Evolutionary conservation across 2,888 invertebrate genomes (phyloP).

Genomic region (Actias luna): DNA sequence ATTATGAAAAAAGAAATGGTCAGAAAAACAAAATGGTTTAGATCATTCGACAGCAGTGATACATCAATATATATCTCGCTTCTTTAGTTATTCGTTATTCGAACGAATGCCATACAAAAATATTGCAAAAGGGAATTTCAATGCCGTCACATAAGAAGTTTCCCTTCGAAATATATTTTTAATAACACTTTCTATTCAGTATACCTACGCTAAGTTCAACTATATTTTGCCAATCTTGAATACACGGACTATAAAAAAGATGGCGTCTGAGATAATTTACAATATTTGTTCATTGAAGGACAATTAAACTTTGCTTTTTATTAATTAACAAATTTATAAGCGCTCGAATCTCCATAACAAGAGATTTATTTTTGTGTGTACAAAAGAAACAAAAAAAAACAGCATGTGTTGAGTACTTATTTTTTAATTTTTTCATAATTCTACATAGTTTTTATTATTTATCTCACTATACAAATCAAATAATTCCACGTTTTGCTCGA

Average conservation of each 20-base stretch:
- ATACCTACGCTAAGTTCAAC: constrained; percentile 30
- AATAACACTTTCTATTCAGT: constrained; percentile 56
- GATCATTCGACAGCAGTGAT: no score
- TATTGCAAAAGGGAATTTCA: no score
- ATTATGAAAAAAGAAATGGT: no score
- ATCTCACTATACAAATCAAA: background rate
- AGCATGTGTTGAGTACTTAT: background rate
- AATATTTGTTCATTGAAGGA: background rate
- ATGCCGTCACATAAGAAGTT: no score
- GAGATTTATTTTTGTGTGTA: background rate
- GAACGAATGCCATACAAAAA: no score
- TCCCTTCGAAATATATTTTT: constrained; percentile 49
- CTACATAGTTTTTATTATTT: background rate
- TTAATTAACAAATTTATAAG: background rate
- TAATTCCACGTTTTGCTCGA: constrained; percentile 11
- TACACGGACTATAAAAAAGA: background rate
- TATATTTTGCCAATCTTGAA: constrained; percentile 15
- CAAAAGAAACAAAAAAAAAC: background rate
- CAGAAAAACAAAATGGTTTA: no score
- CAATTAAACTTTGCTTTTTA: background rate
- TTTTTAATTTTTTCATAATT: background rate
- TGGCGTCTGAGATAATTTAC: background rate
- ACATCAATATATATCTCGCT: no score
- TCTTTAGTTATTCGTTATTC: no score
- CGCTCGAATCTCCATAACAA: background rate